Evolutionary conservation across 2,888 invertebrate genomes (phyloP).

Genomic region (Zygogramma bicolorata): DNA sequence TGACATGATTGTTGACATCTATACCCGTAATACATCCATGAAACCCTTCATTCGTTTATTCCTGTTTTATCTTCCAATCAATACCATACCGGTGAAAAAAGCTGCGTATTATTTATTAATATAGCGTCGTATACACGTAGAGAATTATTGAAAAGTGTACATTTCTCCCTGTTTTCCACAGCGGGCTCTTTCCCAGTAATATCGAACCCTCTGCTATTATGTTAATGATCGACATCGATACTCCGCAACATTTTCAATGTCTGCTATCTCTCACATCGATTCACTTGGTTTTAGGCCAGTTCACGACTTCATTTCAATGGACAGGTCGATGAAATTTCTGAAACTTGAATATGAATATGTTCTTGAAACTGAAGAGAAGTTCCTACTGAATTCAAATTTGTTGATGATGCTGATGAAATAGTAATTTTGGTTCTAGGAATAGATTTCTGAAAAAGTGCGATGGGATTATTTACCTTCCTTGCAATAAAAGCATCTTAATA

Average conservation of each 20-base stretch:
- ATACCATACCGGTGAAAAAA: neutral
- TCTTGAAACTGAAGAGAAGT: no score
- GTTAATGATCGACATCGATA: constrained; percentile 59
- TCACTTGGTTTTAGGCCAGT: constrained; percentile 39
- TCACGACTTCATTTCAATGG: no score
- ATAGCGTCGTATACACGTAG: constrained; percentile 36
- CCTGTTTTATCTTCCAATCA: neutral
- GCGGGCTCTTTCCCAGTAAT: constrained; percentile 53
- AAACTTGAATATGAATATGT: no score
- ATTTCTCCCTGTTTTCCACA: constrained; percentile 52
- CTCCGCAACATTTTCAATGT: constrained; percentile 51
- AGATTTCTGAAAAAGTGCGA: no score
- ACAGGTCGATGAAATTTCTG: no score
- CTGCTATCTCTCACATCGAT: constrained; percentile 53
- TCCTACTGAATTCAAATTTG: no score
- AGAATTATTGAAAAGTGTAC: constrained; percentile 50
- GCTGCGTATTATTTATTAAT: constrained; percentile 29
- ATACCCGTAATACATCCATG: neutral
- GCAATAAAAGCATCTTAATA: no score
- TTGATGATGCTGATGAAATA: no score
- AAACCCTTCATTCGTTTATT: neutral
- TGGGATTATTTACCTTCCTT: no score
- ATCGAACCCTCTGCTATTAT: constrained; percentile 54
- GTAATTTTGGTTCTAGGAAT: no score
- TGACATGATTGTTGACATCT: no score